Evolutionary conservation across 2,113 vertebrate species (phyloP).

Genomic region (Aleadryas rufinucha): DNA sequence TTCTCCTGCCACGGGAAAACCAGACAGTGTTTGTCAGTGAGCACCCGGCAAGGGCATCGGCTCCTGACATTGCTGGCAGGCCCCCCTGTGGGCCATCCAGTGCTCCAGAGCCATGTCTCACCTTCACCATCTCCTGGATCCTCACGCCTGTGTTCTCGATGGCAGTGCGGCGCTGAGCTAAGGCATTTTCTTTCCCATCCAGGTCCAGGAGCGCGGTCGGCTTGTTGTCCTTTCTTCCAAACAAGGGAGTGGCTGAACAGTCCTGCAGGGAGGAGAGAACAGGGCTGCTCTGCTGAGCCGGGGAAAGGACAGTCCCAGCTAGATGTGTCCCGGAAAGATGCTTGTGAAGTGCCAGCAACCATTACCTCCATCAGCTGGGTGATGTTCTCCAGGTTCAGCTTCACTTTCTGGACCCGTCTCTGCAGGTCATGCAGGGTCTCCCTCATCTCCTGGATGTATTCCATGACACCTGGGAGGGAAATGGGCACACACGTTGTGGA

Average conservation of each 20-base stretch:
- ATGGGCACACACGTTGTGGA: rapidly evolving
- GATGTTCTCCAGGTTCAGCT: constrained; percentile 69
- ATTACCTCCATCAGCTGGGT: constrained; percentile 69
- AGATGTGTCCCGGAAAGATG: rapidly evolving
- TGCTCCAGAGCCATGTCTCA: background rate
- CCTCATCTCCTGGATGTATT: constrained; percentile 68
- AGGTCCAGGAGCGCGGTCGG: constrained; percentile 67
- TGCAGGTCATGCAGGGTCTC: constrained; percentile 58
- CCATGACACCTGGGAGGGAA: constrained; percentile 54
- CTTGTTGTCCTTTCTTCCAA: constrained; percentile 75
- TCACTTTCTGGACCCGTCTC: constrained; percentile 67
- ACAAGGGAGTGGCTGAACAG: constrained; percentile 68
- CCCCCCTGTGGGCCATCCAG: background rate
- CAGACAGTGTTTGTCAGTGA: rapidly evolving
- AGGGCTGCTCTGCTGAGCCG: background rate
- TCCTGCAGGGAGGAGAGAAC: constrained; percentile 4
- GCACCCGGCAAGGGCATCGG: rapidly evolving
- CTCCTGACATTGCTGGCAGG: background rate
- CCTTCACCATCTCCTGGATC: constrained; percentile 67
- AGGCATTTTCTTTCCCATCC: background rate
- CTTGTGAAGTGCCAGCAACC: background rate
- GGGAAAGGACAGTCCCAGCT: background rate
- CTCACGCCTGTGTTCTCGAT: constrained; percentile 25
- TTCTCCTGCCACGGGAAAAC: constrained; percentile 72
- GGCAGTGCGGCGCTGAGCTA: constrained; percentile 39